These are phyloP conservation scores for Sisor rabdophorus DNA, from an alignment of 2,113 vertebrate genomes.

Conservation along the genomic window DNA sequence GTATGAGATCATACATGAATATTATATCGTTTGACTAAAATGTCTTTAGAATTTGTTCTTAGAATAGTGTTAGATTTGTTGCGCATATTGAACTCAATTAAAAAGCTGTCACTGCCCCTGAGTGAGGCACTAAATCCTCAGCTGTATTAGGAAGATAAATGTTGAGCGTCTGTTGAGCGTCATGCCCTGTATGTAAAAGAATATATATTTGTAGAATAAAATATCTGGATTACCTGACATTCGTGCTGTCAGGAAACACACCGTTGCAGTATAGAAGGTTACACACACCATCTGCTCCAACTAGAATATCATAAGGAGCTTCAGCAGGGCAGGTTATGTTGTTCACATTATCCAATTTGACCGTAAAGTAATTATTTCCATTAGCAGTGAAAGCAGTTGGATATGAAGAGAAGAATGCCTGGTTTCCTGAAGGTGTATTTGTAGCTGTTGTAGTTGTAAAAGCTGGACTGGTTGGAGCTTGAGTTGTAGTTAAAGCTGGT, in stretches of 20 bases:
- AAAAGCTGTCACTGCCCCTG: no score
- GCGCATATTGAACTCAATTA: no score
- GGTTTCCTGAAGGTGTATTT: slow-evolving; percentile 18
- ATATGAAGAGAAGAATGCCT: slow-evolving; percentile 48
- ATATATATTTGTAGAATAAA: not conserved
- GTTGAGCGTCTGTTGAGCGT: no score
- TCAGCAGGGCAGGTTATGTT: slow-evolving; percentile 8
- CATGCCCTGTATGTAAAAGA: no score
- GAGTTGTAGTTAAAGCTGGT: slow-evolving; percentile 34
- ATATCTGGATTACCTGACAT: slow-evolving; percentile 61
- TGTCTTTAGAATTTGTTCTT: no score
- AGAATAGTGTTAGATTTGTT: no score
- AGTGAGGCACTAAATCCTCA: no score
- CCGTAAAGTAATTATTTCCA: slow-evolving; percentile 43
- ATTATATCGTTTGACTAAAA: no score
- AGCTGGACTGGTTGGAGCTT: slow-evolving; percentile 25
- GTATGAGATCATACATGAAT: no score
- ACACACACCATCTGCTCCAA: slow-evolving; percentile 58
- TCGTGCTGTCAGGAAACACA: slow-evolving; percentile 59
- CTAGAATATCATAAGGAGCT: slow-evolving; percentile 52
- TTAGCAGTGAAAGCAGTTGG: slow-evolving; percentile 31
- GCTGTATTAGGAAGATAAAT: no score
- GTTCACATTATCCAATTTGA: not conserved
- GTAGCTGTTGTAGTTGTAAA: slow-evolving; percentile 14
- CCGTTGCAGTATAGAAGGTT: slow-evolving; percentile 63